Percentiles rank a stretch among this genome's conserved stretches.
Conservation (phyloP, 1,140 invertebrate genomes). For the Myzus persicae region DNA sequence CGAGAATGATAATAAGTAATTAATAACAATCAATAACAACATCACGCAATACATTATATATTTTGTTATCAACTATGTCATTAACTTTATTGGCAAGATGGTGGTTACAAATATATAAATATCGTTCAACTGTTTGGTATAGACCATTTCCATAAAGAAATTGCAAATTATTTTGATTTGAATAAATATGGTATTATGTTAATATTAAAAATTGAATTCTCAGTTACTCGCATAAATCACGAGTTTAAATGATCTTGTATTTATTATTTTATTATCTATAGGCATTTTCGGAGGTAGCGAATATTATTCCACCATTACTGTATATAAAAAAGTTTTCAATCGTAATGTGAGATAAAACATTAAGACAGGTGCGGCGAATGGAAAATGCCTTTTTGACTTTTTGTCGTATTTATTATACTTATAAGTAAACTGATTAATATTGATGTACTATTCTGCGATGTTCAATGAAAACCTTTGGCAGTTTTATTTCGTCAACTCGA, state of each 20-base stretch:
- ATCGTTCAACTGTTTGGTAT: not conserved
- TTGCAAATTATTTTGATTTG: not conserved
- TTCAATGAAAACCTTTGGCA: not conserved
- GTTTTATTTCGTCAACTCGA: not conserved
- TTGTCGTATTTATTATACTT: not conserved
- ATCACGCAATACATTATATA: not conserved
- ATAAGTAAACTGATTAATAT: not conserved
- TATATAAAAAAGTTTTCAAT: not conserved
- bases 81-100: not conserved
- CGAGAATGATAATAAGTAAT: too few relatives aligned
- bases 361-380: not conserved
- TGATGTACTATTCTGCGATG: not conserved
- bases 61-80: not conserved
- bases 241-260: not conserved
- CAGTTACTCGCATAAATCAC: not conserved
- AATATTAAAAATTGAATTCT: not conserved
- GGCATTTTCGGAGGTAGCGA: not conserved
- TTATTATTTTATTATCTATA: not conserved
- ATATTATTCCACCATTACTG: not conserved
- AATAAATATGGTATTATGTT: not conserved
- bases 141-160: not conserved
- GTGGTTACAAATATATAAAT: not conserved
- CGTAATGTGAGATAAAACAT: not conserved
- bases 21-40: not conserved
- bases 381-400: not conserved